phyloP scores from a whole-genome alignment of 2,888 invertebrate species.

The Hypolimnas misippus region DNA sequence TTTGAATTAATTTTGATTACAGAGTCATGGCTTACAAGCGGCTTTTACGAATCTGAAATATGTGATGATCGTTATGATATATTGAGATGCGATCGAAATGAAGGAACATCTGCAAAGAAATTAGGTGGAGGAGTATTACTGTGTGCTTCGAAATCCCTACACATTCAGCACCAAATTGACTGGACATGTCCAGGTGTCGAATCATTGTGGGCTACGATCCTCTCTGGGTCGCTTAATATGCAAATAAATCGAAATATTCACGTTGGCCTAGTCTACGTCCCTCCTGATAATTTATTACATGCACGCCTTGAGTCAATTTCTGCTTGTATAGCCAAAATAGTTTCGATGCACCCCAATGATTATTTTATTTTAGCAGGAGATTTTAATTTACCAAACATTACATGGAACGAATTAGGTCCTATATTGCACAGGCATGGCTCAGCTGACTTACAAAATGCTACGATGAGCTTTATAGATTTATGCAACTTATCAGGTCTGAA shows the following conservation, averaged over 20 bases:
- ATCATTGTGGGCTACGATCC: neutral
- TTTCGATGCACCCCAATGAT: slow-evolving; percentile 4
- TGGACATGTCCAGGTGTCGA: neutral
- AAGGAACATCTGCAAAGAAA: slow-evolving; percentile 7
- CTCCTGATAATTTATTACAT: neutral
- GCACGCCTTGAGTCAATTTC: neutral
- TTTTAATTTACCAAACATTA: slow-evolving; percentile 9
- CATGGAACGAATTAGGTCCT: neutral
- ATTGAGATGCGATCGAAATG: slow-evolving; percentile 3
- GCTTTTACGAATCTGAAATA: slow-evolving; percentile 11
- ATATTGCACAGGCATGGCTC: neutral
- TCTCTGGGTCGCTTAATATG: neutral
- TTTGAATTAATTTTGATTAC: slow-evolving; percentile 12
- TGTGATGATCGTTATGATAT: slow-evolving; percentile 14
- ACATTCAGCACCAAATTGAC: slow-evolving; percentile 5
- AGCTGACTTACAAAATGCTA: neutral
- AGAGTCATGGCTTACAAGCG: slow-evolving; percentile 5
- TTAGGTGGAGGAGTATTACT: slow-evolving; percentile 9
- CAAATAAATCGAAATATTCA: neutral
- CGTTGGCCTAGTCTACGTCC: neutral
- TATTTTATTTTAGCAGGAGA: slow-evolving; percentile 3
- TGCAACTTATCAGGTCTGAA: no score
- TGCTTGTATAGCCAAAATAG: neutral
- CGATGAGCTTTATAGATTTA: no score
- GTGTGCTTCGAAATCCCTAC: slow-evolving; percentile 10